Evolutionary conservation across 2,113 vertebrate species (phyloP).

Genomic region (Apteryx mantelli): DNA sequence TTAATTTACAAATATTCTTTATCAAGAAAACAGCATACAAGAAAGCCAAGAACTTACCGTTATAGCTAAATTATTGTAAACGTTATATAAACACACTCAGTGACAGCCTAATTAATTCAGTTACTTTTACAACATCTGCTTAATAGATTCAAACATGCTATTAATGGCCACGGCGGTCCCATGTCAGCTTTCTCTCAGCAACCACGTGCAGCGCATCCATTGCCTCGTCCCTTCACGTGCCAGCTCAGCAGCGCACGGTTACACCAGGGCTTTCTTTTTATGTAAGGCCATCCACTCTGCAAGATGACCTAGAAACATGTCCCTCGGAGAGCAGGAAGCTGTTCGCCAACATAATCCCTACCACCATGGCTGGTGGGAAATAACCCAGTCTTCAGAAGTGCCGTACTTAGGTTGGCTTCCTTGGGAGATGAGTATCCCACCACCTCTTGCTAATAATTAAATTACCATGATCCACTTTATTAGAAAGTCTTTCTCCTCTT

Average conservation of each 20-base stretch:
- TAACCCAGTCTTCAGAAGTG: not conserved
- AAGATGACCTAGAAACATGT: not conserved
- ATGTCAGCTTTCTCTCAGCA: not conserved
- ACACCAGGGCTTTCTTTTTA: not conserved
- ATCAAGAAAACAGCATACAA: not conserved
- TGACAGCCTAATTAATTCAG: conserved; percentile 16
- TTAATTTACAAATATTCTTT: not conserved
- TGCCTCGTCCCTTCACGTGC: not conserved
- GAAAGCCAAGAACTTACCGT: not conserved
- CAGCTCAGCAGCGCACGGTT: not conserved
- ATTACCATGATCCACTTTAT: not conserved
- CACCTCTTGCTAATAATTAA: not conserved
- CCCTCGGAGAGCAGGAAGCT: not conserved
- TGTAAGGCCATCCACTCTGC: not conserved
- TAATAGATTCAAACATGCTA: not conserved
- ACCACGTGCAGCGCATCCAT: not conserved
- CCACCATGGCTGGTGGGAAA: not conserved
- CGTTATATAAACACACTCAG: not conserved
- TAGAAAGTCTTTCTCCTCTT: not conserved
- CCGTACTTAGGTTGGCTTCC: not conserved
- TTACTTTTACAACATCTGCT: not conserved
- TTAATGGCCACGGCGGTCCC: not conserved
- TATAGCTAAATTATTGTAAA: not conserved
- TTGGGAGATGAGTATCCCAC: not conserved
- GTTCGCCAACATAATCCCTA: not conserved